Percentiles rank a stretch among this genome's conserved stretches.
These are phyloP conservation scores for Drosophila fuyamai DNA, from an alignment of 1,140 invertebrate species.

Conservation along the genomic window DNA sequence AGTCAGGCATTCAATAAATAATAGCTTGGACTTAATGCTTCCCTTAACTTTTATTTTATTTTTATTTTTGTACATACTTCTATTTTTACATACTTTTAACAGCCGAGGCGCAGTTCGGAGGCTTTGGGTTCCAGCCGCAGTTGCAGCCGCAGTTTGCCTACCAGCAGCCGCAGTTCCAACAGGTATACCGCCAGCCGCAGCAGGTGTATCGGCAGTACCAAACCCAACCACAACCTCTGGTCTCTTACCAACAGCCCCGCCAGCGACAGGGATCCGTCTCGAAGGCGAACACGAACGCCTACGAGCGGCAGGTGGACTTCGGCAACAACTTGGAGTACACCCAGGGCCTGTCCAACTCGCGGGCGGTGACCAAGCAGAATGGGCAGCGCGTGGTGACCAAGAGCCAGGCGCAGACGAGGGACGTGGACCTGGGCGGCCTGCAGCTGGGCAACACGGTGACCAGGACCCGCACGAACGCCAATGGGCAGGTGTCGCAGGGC, in stretches of 20 bases:
- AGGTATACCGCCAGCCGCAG: slow-evolving; percentile 20
- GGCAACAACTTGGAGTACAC: slow-evolving; percentile 69
- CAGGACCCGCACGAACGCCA: slow-evolving; percentile 61
- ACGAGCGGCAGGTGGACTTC: slow-evolving; percentile 68
- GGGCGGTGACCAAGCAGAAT: slow-evolving; percentile 67
- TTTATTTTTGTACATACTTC: too few relatives aligned
- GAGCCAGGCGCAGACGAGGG: slow-evolving; percentile 62
- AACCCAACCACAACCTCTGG: slow-evolving; percentile 9
- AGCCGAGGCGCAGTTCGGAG: slow-evolving; percentile 53
- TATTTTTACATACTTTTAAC: background rate
- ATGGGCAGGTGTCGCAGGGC: slow-evolving; percentile 58
- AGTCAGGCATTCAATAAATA: too few relatives aligned
- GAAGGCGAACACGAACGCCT: slow-evolving; percentile 67
- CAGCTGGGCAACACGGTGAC: slow-evolving; percentile 77
- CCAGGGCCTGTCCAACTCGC: slow-evolving; percentile 66
- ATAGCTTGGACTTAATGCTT: too few relatives aligned
- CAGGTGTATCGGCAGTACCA: slow-evolving; percentile 4
- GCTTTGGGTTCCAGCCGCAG: slow-evolving; percentile 53
- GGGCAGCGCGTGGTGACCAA: slow-evolving; percentile 65
- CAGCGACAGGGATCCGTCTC: slow-evolving; percentile 64
- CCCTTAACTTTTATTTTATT: background rate
- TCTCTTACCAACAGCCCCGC: slow-evolving; percentile 13
- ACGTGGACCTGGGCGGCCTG: slow-evolving; percentile 64
- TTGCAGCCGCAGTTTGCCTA: slow-evolving; percentile 10
- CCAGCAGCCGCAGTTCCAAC: slow-evolving; percentile 16